Evolutionary conservation across 2,888 invertebrate genomes (phyloP).

Genomic region (Tupiocoris notatus): DNA sequence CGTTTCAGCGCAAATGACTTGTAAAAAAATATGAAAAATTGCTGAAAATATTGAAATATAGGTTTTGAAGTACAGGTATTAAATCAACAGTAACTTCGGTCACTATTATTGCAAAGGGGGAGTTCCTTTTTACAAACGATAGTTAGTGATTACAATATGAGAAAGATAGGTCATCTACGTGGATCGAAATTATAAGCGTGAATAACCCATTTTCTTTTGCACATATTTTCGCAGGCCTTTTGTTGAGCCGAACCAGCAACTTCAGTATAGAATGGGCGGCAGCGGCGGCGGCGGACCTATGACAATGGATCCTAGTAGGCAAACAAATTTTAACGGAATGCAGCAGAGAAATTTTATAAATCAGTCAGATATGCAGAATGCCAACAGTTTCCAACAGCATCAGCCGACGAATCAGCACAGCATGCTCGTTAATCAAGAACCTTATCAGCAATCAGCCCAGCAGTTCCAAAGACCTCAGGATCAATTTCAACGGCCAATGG

Average conservation of each 20-base stretch:
- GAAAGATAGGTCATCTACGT: too few species aligned
- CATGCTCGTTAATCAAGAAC: constrained; percentile 1
- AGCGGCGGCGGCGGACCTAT: not conserved
- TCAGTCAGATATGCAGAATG: constrained; percentile 36
- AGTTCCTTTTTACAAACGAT: too few species aligned
- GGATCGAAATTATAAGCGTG: too few species aligned
- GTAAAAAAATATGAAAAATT: too few species aligned
- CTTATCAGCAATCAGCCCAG: constrained; percentile 14
- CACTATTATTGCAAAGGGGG: too few species aligned
- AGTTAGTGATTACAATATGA: too few species aligned
- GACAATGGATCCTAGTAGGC: constrained; percentile 19
- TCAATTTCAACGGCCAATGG: not conserved
- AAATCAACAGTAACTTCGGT: too few species aligned
- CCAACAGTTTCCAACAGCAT: constrained; percentile 30
- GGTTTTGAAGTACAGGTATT: too few species aligned
- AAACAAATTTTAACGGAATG: constrained; percentile 23
- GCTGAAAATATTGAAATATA: too few species aligned
- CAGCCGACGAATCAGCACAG: constrained; percentile 17
- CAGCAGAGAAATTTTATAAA: constrained; percentile 30
- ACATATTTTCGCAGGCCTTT: not conserved
- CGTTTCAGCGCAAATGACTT: too few species aligned
- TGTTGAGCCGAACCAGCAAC: constrained; percentile 5
- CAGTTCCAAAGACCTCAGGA: constrained; percentile 28
- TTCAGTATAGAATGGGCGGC: constrained; percentile 13
- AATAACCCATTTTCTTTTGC: too few species aligned